Evolutionary conservation across 2,888 invertebrate genomes (phyloP), one percentile per base, ranked within the genome.

Genomic region (Leptopilina myrica): DNA sequence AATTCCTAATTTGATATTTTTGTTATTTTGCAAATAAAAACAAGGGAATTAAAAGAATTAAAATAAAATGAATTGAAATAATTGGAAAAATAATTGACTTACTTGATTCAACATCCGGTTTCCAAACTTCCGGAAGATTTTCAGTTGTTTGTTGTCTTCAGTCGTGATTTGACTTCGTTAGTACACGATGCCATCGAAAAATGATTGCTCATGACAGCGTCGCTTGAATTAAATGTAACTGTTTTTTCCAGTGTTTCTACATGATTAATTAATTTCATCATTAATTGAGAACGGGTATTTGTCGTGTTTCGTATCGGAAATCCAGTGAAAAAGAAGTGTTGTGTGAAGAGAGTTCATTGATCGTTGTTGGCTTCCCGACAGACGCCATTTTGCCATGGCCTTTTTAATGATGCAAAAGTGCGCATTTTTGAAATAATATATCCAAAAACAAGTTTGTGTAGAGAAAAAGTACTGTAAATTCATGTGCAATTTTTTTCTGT

Each of bases 131-230:
- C 49, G 49, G 49, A 11, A 11, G 12, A 49, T 49, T 49, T 49
- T 49, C 9, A 49, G 49, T 49, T 11, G 49, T 49, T 11, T 11
- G 49, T 49, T 11, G 49, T 53, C 69, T 12, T 26, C 69, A 53
- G 53, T 69, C 49, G 62, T 62, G 80, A 80, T 81, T 82, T 75
- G 78, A 76, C 81, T 80, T 82, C 73, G 76, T 64, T 43, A 80
- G 81, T 79, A 78, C 77, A 75, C 82, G 78, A 79, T 81, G 79
- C 80, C 82, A 81, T 79, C 66, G 81, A 76, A 81, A 83, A 81
- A 82, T 81, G 81, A 81, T 80, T 79, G 81, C 69, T 66, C 33
- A 79, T 80, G 80, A 82, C 75, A 82, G 76, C 80, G 73, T 80
- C 80, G 82, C 81, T 80, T 82, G 79, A 53, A 33, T 9, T n/a